Percentiles rank a stretch among this genome's conserved stretches.
Evolutionary conservation across 2,797 vertebrate genomes (phyloP).

Genomic region (Mormyrus proboscirostris): DNA sequence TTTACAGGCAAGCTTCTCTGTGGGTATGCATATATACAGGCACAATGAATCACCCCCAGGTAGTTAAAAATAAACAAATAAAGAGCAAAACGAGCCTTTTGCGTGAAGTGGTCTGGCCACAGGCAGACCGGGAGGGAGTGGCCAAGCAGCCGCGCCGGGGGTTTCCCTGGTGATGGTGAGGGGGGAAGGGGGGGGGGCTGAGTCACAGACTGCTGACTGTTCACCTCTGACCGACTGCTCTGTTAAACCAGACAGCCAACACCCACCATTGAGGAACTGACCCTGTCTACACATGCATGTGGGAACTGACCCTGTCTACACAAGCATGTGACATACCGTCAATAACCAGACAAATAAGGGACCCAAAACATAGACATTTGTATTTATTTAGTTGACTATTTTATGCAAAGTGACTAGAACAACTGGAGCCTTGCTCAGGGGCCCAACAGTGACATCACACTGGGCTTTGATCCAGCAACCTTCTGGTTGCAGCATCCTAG

Average conservation of each 20-base stretch:
- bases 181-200: not conserved
- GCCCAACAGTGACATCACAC: not conserved
- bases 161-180: not conserved
- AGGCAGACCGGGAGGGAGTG: constrained; percentile 16
- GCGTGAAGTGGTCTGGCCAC: constrained; percentile 43
- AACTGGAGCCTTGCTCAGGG: not conserved
- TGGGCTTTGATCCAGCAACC: not conserved
- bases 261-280: not conserved
- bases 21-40: constrained; percentile 51
- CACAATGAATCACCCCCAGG: constrained; percentile 51
- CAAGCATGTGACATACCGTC: not conserved
- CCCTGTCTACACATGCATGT: not conserved
- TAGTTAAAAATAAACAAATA: constrained; percentile 58
- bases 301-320: not conserved
- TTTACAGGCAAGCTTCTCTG: constrained; percentile 43
- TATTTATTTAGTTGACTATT: not conserved
- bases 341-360: not conserved
- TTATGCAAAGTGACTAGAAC: not conserved
- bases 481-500: not conserved
- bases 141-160: not conserved
- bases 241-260: not conserved
- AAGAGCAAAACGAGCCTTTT: constrained; percentile 45
- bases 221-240: constrained; percentile 12
- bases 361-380: not conserved
- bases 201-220: constrained; percentile 25